phyloP scores from a whole-genome alignment of 2,888 invertebrate genomes.

The Serrognathus titanus region DNA sequence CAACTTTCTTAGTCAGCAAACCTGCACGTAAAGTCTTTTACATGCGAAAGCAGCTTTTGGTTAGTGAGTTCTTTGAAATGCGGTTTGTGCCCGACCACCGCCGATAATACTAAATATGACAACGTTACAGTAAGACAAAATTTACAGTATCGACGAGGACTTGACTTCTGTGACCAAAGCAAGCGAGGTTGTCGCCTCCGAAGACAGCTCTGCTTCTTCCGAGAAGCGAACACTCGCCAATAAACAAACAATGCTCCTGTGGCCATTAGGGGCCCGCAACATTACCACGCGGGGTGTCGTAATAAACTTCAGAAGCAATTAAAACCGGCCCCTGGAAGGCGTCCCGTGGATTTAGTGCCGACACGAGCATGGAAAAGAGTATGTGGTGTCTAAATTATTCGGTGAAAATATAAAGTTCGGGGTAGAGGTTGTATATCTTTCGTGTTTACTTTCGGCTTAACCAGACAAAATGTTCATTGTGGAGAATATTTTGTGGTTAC shows the following conservation, averaged over 20 bases:
- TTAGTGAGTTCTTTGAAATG: not conserved
- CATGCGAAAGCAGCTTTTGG: too few species aligned
- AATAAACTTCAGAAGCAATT: not conserved
- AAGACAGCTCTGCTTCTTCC: not conserved
- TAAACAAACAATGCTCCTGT: conserved; percentile 1
- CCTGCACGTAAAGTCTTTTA: too few species aligned
- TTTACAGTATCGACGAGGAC: not conserved
- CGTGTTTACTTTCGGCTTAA: too few species aligned
- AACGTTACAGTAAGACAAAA: not conserved
- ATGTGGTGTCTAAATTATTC: too few species aligned
- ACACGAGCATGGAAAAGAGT: too few species aligned
- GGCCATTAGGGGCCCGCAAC: not conserved
- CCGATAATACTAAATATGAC: not conserved
- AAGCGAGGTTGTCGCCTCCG: not conserved
- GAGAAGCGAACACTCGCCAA: not conserved
- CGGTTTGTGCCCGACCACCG: not conserved
- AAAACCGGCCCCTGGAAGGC: not conserved
- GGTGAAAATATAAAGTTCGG: too few species aligned
- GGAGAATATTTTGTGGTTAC: too few species aligned
- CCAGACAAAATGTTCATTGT: too few species aligned
- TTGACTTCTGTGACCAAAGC: not conserved
- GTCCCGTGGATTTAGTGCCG: too few species aligned
- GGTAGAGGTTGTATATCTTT: too few species aligned
- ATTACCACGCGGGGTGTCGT: not conserved
- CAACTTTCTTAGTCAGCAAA: too few species aligned